phyloP scores from a whole-genome alignment of 1,140 invertebrate species.

The Euborellia annulipes region DNA sequence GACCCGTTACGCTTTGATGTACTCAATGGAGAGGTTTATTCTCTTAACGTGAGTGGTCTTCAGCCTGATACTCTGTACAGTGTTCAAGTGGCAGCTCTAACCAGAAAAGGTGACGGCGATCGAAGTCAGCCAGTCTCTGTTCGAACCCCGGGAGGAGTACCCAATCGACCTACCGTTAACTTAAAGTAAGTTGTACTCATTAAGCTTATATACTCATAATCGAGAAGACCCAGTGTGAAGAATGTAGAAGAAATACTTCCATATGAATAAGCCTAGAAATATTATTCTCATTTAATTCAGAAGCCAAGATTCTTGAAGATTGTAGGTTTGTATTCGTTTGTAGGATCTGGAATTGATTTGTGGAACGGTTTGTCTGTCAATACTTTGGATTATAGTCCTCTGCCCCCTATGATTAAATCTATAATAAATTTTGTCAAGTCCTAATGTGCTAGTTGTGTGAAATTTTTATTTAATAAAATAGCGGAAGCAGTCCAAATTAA shows the following conservation, averaged over 20 bases:
- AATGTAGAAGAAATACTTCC: constrained; percentile 9
- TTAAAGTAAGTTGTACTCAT: constrained; percentile 51
- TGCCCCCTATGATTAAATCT: too few species aligned
- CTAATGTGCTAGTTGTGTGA: too few species aligned
- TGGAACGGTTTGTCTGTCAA: too few species aligned
- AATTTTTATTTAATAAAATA: too few species aligned
- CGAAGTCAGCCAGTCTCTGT: constrained; percentile 65
- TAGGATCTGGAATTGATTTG: too few species aligned
- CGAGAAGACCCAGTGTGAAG: constrained; percentile 47
- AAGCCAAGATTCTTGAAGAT: too few species aligned
- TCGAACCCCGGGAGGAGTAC: constrained; percentile 85
- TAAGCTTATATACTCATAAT: constrained; percentile 43
- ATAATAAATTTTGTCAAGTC: too few species aligned
- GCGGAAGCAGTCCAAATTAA: too few species aligned
- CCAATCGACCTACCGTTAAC: constrained; percentile 66
- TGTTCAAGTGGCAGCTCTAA: constrained; percentile 75
- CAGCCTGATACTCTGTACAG: constrained; percentile 86
- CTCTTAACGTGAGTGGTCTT: constrained; percentile 70
- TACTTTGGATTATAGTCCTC: too few species aligned
- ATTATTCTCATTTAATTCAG: too few species aligned
- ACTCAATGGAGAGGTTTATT: constrained; percentile 54
- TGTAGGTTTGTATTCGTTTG: too few species aligned
- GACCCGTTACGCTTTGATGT: constrained; percentile 74
- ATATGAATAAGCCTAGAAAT: too few species aligned
- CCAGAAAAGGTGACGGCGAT: constrained; percentile 83